Percentiles rank a stretch among this genome's conserved stretches.
Conservation (phyloP, 2,113 vertebrate genomes). For the Pyxicephalus adspersus region DNA sequence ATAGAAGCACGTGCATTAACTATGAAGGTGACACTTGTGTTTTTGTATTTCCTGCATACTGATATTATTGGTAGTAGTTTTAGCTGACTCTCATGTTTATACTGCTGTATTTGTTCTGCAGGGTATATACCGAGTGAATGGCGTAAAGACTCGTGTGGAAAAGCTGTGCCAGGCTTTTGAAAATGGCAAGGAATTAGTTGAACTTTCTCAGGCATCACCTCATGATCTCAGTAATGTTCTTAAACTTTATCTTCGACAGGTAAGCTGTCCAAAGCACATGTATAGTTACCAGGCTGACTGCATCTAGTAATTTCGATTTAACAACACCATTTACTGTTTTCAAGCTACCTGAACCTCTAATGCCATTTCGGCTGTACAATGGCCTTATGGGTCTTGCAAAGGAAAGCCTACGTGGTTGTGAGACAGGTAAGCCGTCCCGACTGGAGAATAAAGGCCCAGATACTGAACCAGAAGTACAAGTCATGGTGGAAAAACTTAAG, state of each 20-base stretch:
- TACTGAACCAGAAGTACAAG: conserved; percentile 71
- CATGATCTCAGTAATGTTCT: conserved; percentile 97
- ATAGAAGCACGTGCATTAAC: conserved; percentile 87
- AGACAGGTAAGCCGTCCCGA: conserved; percentile 67
- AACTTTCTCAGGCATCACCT: conserved; percentile 89
- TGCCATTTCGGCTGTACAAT: conserved; percentile 90
- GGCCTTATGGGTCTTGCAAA: conserved; percentile 93
- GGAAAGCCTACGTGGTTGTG: conserved; percentile 81
- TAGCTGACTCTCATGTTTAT: neutral
- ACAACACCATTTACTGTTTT: neutral
- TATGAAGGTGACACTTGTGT: conserved; percentile 80
- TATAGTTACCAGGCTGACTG: neutral
- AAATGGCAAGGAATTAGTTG: conserved; percentile 92
- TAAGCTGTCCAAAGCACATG: conserved; percentile 54
- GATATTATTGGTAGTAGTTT: no score
- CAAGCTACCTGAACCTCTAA: conserved; percentile 91
- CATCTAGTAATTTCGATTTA: neutral
- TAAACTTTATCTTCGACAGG: conserved; percentile 97
- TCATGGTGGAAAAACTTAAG: conserved; percentile 77
- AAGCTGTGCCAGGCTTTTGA: conserved; percentile 97
- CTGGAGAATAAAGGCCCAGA: conserved; percentile 72
- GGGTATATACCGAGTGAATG: conserved; percentile 96
- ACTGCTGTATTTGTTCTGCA: conserved; percentile 58
- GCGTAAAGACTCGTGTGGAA: conserved; percentile 94
- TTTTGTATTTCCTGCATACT: no score